A percentile compares a stretch with the other conserved stretches of the same genome.
phyloP scores from a whole-genome alignment of 2,797 vertebrate genomes.

The Lophius americanus region DNA sequence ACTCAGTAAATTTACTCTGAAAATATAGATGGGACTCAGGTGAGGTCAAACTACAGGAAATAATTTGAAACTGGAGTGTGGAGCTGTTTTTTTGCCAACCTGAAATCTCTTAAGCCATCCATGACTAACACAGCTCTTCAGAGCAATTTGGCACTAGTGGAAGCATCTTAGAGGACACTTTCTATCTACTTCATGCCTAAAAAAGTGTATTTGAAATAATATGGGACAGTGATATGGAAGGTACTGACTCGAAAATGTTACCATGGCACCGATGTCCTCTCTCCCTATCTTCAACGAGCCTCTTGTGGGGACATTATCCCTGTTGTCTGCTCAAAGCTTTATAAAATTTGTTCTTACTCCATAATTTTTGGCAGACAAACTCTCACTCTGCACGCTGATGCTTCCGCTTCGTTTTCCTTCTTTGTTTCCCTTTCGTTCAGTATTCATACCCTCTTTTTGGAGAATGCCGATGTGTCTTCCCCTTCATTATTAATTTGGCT shows the following conservation, averaged over 20 bases:
- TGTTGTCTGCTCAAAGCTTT: constrained; percentile 56
- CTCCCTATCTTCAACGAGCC: constrained; percentile 49
- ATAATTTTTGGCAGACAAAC: constrained; percentile 15
- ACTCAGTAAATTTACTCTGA: constrained; percentile 24
- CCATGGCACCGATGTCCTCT: constrained; percentile 30
- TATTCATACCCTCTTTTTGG: constrained; percentile 15
- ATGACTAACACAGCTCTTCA: constrained; percentile 43
- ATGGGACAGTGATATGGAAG: constrained; percentile 31
- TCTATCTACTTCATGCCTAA: constrained; percentile 26
- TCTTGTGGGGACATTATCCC: constrained; percentile 42
- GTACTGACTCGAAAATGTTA: constrained; percentile 22
- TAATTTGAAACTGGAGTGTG: constrained; percentile 10
- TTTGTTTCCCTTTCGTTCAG: constrained; percentile 19
- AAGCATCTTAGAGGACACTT: constrained; percentile 40
- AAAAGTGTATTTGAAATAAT: constrained; percentile 42
- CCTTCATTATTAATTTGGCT: constrained; percentile 48
- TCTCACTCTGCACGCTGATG: neutral
- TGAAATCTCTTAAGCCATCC: constrained; percentile 38
- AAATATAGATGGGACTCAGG: constrained; percentile 44
- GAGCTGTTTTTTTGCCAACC: constrained; percentile 39
- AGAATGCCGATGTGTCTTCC: constrained; percentile 30
- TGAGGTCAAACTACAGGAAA: constrained; percentile 55
- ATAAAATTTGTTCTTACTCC: constrained; percentile 13
- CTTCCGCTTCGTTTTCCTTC: neutral
- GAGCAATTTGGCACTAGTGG: constrained; percentile 42